Evolutionary conservation across 2,888 invertebrate species (phyloP), one percentile per base, ranked within the genome.

Genomic region (Pseudococcus jackbeardsleyi): DNA sequence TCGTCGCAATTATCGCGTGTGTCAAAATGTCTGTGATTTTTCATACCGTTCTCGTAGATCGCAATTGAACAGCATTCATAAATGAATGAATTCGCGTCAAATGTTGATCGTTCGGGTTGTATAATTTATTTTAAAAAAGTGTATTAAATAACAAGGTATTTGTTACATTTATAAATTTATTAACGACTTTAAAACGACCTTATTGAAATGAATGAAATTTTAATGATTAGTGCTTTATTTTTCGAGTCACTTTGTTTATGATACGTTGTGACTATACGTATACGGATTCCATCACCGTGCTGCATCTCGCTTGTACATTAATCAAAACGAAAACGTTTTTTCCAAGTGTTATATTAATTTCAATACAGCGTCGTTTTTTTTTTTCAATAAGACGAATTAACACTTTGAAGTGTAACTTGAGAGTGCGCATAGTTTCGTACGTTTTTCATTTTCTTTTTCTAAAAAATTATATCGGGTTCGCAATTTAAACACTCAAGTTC

Each of bases 141-240:
- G 68, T 79, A 33, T 11, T 79, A 42, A 79, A 42, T 79, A 5
- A 79, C 79, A 79, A 79, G 79, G 79, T 79, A 79, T 79, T 79
- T 79, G 79, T 79, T 79, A n/a, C 79, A n/a, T 79, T 79, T 79
- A 39, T 79, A 79, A 42, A 79, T 42, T 79, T 79, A 79, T 79
- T 79, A 79, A 79, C 79, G 79, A 79, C 79, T 79, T 79, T 79
- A 42, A 79, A 72, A 79, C 19, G 79, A 42, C 42, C 39, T 42
- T 9, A 42, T 79, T 79, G 79, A 79, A 79, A 79, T 79, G 42
- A 79, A 26, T 42, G n/a, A 79, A 42, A 42, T 42, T 79, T 79
- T 79, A 42, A 42, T 17, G 8, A 77, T 42, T 42, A 42, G 79
- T 79, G 79, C 79, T 79, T 39, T 79, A 79, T 42, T 72, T 59